Evolutionary conservation across 2,113 vertebrate species (phyloP).

Genomic region (Glaucomys volans): DNA sequence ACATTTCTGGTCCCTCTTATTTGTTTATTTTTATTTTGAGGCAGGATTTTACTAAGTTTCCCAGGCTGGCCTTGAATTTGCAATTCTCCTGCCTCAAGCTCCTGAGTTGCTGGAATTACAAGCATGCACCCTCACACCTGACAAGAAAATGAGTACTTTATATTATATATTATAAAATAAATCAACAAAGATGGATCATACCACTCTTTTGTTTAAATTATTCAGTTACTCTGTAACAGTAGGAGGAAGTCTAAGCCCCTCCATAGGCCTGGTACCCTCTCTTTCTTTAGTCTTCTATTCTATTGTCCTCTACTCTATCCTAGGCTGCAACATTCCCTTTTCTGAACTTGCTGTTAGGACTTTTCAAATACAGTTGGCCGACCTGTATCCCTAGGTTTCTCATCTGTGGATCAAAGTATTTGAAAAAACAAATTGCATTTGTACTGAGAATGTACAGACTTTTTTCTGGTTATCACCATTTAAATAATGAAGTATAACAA

Average conservation of each 20-base stretch:
- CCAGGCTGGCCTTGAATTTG: too few species aligned
- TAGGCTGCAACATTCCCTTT: neutral
- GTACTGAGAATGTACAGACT: neutral
- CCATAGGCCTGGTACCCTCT: rapidly evolving
- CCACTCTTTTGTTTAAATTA: neutral
- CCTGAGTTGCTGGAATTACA: too few species aligned
- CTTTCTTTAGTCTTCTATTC: neutral
- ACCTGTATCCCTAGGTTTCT: neutral
- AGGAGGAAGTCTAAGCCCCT: neutral
- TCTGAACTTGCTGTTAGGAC: neutral
- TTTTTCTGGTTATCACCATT: neutral
- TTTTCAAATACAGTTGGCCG: neutral
- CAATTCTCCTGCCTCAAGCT: too few species aligned
- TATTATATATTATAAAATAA: neutral
- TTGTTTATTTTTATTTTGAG: too few species aligned
- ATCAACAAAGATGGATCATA: neutral
- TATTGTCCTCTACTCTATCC: too few species aligned
- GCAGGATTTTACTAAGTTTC: too few species aligned
- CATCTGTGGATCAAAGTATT: neutral
- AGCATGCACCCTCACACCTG: too few species aligned
- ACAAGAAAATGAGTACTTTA: neutral
- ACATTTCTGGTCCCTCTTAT: too few species aligned
- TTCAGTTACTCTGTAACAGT: neutral
- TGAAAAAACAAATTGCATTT: neutral
- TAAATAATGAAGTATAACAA: neutral